Percentiles rank a stretch among this genome's conserved stretches.
phyloP scores from a whole-genome alignment of 2,888 invertebrate genomes.

The Epicampocera succincta region DNA sequence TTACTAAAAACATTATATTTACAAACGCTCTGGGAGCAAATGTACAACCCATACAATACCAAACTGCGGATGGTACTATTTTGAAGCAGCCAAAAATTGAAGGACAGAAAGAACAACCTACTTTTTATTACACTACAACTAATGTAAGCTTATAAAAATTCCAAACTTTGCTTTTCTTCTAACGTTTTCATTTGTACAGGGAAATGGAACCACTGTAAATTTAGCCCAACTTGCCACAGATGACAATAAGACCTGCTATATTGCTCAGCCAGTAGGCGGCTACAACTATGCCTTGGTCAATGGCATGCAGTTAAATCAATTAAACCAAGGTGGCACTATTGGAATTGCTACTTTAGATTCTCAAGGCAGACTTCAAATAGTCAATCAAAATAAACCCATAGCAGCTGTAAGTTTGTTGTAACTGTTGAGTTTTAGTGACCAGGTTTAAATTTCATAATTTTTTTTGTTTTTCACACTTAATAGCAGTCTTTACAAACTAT shows the following conservation, averaged over 20 bases:
- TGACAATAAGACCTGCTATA: constrained; percentile 88
- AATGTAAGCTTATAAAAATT: constrained; percentile 74
- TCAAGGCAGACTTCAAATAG: constrained; percentile 81
- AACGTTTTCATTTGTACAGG: constrained; percentile 70
- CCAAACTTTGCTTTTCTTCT: neutral
- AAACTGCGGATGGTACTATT: constrained; percentile 85
- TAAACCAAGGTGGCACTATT: constrained; percentile 83
- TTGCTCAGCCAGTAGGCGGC: constrained; percentile 88
- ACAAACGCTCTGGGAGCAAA: constrained; percentile 84
- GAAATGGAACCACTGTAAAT: constrained; percentile 85
- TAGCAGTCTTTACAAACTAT: constrained; percentile 69
- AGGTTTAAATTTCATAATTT: neutral
- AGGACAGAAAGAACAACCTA: constrained; percentile 85
- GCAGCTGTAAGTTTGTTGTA: constrained; percentile 76
- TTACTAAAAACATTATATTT: constrained; percentile 83
- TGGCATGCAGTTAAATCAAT: constrained; percentile 87
- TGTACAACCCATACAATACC: constrained; percentile 86
- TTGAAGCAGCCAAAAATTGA: constrained; percentile 85
- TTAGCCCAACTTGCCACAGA: constrained; percentile 85
- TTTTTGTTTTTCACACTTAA: neutral
- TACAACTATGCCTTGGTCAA: constrained; percentile 91
- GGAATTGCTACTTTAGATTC: constrained; percentile 81
- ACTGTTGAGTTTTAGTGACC: neutral
- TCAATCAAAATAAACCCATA: constrained; percentile 81
- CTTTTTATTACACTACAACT: constrained; percentile 85